A percentile compares a stretch with the other conserved stretches of the same genome.
These are phyloP conservation scores for Oenanthe oenanthe DNA, from an alignment of 2,113 vertebrate species.

Conservation along the genomic window DNA sequence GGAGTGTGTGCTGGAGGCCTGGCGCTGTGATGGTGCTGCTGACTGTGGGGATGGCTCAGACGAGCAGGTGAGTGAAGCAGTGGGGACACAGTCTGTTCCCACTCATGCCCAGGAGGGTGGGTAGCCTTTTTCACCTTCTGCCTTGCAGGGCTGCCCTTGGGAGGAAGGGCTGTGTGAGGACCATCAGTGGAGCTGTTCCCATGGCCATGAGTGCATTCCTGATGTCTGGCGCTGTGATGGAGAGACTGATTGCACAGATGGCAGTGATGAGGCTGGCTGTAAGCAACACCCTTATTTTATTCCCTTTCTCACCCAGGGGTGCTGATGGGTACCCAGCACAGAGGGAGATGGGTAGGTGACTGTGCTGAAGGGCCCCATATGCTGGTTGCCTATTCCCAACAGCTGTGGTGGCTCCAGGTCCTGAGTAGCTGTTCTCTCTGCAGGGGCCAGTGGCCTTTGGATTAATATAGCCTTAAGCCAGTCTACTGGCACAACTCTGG, in stretches of 20 bases:
- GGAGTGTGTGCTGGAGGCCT: conserved; percentile 83
- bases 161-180: background rate
- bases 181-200: conserved; percentile 81
- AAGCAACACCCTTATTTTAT: conserved; percentile 37
- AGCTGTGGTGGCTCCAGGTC: background rate
- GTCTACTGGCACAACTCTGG: background rate
- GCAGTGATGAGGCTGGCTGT: conserved; percentile 85
- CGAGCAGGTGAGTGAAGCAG: conserved; percentile 77
- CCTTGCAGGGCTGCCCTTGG: conserved; percentile 16
- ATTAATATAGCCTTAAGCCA: background rate
- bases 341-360: background rate
- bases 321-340: background rate
- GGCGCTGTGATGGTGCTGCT: conserved; percentile 84
- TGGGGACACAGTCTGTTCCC: background rate
- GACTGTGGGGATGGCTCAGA: conserved; percentile 89
- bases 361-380: background rate
- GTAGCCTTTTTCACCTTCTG: background rate
- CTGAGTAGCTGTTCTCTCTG: background rate
- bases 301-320: background rate
- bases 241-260: conserved; percentile 80
- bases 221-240: conserved; percentile 85
- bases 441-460: background rate
- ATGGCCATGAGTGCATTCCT: conserved; percentile 79
- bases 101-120: rapidly evolving
- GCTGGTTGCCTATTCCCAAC: background rate